These are phyloP conservation scores for Aporophyla lueneburgensis DNA, from an alignment of 2,888 invertebrate species.

Conservation along the genomic window DNA sequence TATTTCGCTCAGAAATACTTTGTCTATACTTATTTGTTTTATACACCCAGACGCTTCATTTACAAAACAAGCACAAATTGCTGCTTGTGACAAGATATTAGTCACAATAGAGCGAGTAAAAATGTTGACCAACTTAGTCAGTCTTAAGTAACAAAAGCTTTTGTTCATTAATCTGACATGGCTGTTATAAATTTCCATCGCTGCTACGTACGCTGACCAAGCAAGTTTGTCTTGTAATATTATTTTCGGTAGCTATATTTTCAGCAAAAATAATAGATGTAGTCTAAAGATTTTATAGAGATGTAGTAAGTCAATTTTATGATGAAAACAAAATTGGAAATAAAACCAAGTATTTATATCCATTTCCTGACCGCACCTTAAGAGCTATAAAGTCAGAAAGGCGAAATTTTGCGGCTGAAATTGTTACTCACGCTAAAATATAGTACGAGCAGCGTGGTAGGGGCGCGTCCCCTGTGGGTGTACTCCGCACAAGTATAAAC, in stretches of 20 bases:
- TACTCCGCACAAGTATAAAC: conserved; percentile 61
- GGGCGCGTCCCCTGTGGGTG: conserved; percentile 51
- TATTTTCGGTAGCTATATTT: conserved; percentile 16
- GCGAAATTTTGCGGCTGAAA: conserved; percentile 61
- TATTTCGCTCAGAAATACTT: neutral
- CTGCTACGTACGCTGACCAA: conserved; percentile 39
- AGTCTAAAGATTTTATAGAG: conserved; percentile 7
- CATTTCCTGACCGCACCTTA: conserved; percentile 52
- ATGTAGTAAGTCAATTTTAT: conserved; percentile 34
- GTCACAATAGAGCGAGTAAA: conserved; percentile 44
- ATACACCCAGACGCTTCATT: conserved; percentile 18
- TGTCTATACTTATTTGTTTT: neutral
- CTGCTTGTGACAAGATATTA: conserved; percentile 43
- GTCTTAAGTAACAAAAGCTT: conserved; percentile 55
- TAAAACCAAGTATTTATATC: conserved; percentile 49
- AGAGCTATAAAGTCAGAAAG: conserved; percentile 62
- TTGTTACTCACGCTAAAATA: conserved; percentile 65
- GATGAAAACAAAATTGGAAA: conserved; percentile 54
- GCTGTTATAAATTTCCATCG: conserved; percentile 50
- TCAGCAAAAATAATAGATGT: conserved; percentile 21
- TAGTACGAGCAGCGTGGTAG: conserved; percentile 49
- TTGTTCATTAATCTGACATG: conserved; percentile 50
- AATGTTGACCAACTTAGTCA: conserved; percentile 54
- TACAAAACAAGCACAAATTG: conserved; percentile 47
- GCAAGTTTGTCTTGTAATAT: conserved; percentile 32